These are phyloP conservation scores for Homalodisca vitripennis DNA, from an alignment of 1,140 invertebrate species.

Conservation along the genomic window DNA sequence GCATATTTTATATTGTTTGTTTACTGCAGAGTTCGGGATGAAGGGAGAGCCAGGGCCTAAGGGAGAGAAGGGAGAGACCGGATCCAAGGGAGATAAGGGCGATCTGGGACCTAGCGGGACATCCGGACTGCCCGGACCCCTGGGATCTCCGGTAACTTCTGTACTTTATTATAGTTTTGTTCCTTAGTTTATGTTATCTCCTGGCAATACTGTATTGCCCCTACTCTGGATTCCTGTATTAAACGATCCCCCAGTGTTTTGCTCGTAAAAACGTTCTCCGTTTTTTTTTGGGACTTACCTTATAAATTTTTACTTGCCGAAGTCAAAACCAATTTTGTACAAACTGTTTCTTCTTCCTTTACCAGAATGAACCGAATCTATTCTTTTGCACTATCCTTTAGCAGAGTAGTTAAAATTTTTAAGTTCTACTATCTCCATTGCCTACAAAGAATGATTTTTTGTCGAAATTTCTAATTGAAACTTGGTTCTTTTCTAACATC, in stretches of 20 bases:
- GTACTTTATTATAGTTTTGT: neutral
- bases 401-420: no score
- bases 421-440: no score
- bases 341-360: no score
- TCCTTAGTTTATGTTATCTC: neutral
- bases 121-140: conserved; percentile 44
- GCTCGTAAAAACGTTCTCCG: neutral
- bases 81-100: conserved; percentile 52
- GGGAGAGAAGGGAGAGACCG: conserved; percentile 63
- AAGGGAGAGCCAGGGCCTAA: conserved; percentile 51
- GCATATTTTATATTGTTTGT: neutral
- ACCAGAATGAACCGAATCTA: no score
- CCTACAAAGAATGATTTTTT: no score
- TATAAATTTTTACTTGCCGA: no score
- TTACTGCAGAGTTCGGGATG: conserved; percentile 40
- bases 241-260: neutral
- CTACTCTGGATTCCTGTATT: neutral
- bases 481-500: no score
- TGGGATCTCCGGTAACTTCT: conserved; percentile 55
- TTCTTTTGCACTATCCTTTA: no score
- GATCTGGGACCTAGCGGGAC: conserved; percentile 59
- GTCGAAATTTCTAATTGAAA: no score
- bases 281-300: neutral
- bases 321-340: no score
- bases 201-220: neutral